Percentiles rank a stretch among this genome's conserved stretches.
Evolutionary conservation across 2,113 vertebrate species (phyloP).

Genomic region (Urocitellus parryii): DNA sequence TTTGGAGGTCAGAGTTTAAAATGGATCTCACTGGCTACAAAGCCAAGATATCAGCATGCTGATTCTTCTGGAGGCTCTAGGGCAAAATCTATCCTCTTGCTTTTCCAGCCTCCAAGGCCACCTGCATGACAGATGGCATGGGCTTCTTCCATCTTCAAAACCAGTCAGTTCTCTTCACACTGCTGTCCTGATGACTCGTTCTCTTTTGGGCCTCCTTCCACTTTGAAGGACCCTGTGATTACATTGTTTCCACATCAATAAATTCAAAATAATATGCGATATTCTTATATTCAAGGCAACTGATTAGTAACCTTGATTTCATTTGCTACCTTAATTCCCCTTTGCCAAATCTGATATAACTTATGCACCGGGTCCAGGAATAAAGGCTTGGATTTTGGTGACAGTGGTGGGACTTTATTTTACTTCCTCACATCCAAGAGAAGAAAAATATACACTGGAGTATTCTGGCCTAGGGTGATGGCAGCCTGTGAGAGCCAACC

Average conservation of each 20-base stretch:
- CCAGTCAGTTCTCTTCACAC: neutral
- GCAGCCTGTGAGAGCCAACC: no score
- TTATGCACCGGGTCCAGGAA: neutral
- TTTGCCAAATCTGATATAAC: neutral
- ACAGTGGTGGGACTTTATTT: neutral
- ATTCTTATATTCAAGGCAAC: neutral
- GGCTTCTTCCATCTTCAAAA: neutral
- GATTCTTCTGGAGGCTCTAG: neutral
- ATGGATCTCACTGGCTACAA: neutral
- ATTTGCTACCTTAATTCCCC: neutral
- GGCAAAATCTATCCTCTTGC: neutral
- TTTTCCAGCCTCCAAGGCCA: neutral
- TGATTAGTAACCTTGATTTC: neutral
- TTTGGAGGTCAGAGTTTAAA: neutral
- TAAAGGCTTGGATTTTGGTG: neutral
- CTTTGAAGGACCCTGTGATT: neutral
- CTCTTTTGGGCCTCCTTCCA: neutral
- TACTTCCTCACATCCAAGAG: neutral
- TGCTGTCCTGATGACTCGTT: neutral
- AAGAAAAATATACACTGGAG: neutral
- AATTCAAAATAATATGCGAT: neutral
- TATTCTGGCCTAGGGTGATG: neutral
- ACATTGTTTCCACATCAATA: neutral
- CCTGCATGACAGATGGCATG: neutral
- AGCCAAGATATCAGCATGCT: neutral